Evolutionary conservation across 2,888 invertebrate species (phyloP).

Genomic region (Kuschelorhynchus macadamiae): DNA sequence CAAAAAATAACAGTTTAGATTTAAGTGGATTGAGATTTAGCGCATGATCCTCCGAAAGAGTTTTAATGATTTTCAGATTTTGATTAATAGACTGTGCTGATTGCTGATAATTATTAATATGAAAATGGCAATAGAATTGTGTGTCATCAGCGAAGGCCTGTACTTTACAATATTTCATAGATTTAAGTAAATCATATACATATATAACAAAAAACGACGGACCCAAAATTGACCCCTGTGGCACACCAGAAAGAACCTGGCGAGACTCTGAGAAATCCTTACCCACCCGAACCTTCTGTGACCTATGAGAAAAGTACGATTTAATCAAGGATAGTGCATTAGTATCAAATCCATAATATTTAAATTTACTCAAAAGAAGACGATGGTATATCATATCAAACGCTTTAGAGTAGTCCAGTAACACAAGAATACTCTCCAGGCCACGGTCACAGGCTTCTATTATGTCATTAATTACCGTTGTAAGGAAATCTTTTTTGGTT

Average conservation of each 20-base stretch:
- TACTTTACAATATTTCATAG: background rate
- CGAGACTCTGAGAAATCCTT: background rate
- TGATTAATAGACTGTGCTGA: background rate
- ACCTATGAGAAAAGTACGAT: slow-evolving; percentile 2
- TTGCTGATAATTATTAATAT: background rate
- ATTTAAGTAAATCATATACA: background rate
- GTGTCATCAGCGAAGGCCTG: slow-evolving; percentile 5
- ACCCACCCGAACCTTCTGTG: background rate
- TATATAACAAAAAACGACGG: slow-evolving; percentile 8
- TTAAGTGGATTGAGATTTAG: background rate
- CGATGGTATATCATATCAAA: background rate
- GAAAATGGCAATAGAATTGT: background rate
- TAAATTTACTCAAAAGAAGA: slow-evolving; percentile 1
- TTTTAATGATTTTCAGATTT: slow-evolving; percentile 6
- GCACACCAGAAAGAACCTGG: background rate
- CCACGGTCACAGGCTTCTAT: no score
- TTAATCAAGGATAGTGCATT: background rate
- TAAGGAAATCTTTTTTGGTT: no score
- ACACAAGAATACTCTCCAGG: no score
- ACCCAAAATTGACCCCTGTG: slow-evolving; percentile 10
- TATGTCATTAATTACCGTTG: no score
- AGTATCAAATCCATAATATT: slow-evolving; percentile 30
- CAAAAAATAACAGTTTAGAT: background rate
- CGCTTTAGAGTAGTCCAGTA: background rate
- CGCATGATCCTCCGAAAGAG: background rate